These are phyloP conservation scores for Arrhamphus sclerolepis DNA, from an alignment of 2,797 vertebrate species.

Conservation along the genomic window DNA sequence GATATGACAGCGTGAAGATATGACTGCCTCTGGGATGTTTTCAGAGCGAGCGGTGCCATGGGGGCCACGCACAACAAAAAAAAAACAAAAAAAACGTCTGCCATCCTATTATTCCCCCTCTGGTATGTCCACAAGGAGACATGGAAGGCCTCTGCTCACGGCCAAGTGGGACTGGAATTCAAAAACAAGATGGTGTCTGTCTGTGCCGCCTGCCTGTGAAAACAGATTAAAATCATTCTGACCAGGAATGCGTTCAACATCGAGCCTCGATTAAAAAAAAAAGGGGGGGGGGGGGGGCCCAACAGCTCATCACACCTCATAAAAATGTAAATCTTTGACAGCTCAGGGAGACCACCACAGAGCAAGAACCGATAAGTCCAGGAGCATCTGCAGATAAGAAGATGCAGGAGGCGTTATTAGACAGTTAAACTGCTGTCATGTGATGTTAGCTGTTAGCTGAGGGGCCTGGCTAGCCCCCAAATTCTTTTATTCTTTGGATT, in stretches of 20 bases:
- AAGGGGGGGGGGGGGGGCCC: conserved; percentile 31
- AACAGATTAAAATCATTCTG: conserved; percentile 62
- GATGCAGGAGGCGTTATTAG: neutral
- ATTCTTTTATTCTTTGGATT: no score
- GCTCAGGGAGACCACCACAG: conserved; percentile 18
- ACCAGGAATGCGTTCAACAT: conserved; percentile 70
- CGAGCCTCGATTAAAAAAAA: conserved; percentile 43
- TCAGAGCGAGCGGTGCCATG: conserved; percentile 22
- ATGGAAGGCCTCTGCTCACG: conserved; percentile 32
- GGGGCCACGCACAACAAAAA: conserved; percentile 24
- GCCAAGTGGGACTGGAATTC: no score
- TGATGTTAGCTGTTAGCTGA: no score
- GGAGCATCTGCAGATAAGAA: neutral
- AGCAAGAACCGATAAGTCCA: conserved; percentile 3
- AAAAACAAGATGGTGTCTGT: conserved; percentile 65
- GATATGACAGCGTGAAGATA: conserved; percentile 35
- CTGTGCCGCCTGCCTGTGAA: no score
- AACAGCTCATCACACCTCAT: conserved; percentile 47
- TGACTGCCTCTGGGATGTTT: conserved; percentile 25
- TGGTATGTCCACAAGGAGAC: conserved; percentile 48
- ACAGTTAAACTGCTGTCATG: neutral
- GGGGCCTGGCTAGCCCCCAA: no score
- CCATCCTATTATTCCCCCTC: no score
- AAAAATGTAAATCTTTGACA: conserved; percentile 15
- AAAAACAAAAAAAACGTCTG: no score